Base-by-base conservation (phyloP, 2,113 vertebrate genomes). In the Apodemus sylvaticus region DNA sequence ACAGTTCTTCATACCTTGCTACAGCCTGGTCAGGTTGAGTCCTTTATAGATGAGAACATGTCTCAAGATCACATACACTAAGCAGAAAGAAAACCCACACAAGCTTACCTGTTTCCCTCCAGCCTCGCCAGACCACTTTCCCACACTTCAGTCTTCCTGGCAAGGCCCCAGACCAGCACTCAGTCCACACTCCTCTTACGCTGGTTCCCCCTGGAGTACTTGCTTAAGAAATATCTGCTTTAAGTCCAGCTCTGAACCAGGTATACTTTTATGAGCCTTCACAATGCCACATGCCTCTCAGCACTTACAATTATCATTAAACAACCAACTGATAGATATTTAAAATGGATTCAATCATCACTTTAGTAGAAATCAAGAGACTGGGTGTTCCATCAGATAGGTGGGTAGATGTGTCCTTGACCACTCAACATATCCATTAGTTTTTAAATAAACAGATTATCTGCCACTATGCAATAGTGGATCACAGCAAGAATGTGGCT, bases 171-270 rank as follows among this genome's bases (percentile, higher is more conserved):
- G 3, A 9, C 14, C 13, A 58, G 19, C 13, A 0, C 10, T 86
- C 71, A 45, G 8, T 42, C 48, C 74, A 26, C 0, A 4, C 11
- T 48, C 48, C 17, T 85, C 81, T 53, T 29, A 34, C 53, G 92
- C 81, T 64, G 36, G 70, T 62, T 42, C 95, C 78, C 39, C 48
- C 20, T 94, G 93, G 90, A 89, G 70, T 70, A 24, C 36, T 45
- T 91, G 13, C 62, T 93, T 89, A 94, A 93, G n/a, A 95, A 83
- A 86, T 86, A 39, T 55, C 48, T 89, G n/a, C 48, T 82, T 86
- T n/a, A 53, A 1, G 3, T 31, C 39, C 31, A 64, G 42, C 9
- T 39, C 66, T 19, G 64, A 42, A 74, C 17, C 36, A 42, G 60
- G 7, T 7, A 34, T 81, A 64, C 19, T 86, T 94, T 60, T 22